Conservation (phyloP, 2,113 vertebrate genomes). For the Bubo blakistoni region DNA sequence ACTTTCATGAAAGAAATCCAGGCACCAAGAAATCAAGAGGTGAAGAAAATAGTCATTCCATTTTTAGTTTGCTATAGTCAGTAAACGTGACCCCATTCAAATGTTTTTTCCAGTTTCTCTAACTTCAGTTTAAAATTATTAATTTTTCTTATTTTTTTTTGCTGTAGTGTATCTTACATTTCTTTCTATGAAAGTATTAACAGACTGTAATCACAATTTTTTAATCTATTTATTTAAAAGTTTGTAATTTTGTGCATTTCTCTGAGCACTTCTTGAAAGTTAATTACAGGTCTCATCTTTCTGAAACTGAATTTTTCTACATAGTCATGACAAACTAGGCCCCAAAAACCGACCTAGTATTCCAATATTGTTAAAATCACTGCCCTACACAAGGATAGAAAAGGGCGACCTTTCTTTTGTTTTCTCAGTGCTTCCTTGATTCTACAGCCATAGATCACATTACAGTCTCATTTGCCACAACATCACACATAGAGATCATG, state of each 20-base stretch:
- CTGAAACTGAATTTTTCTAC: background rate
- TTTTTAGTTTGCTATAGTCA: background rate
- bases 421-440: background rate
- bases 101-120: background rate
- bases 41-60: background rate
- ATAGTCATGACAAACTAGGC: background rate
- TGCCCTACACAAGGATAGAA: background rate
- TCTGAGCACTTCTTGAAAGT: background rate
- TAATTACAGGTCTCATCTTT: background rate
- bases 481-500: background rate
- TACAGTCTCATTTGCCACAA: background rate
- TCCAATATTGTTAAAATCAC: background rate
- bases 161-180: background rate
- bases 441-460: background rate
- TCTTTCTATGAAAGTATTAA: background rate
- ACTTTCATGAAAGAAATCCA: background rate
- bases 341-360: rapidly evolving
- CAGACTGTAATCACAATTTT: background rate
- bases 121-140: background rate
- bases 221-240: background rate
- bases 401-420: background rate
- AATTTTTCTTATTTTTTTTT: background rate
- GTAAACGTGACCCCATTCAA: background rate
- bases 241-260: background rate
- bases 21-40: background rate